Conservation (phyloP, 2,888 invertebrate species). For the Spatulosminthurus flaviceps region DNA sequence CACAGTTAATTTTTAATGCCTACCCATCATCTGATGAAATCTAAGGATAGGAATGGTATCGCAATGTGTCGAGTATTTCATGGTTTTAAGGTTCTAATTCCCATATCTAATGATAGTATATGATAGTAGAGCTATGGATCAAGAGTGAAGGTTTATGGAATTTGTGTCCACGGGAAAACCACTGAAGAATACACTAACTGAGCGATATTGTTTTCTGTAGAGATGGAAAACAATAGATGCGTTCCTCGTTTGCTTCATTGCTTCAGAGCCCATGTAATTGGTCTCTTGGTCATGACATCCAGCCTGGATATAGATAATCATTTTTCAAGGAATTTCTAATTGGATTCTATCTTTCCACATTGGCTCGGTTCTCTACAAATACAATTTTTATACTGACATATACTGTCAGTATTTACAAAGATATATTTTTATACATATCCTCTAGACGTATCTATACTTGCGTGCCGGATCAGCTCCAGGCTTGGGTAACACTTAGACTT, state of each 20-base stretch:
- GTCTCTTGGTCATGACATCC: slow-evolving; percentile 11
- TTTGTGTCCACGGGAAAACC: slow-evolving; percentile 13
- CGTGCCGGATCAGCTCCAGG: too few species aligned
- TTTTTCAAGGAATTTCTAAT: slow-evolving; percentile 18
- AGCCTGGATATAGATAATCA: slow-evolving; percentile 7
- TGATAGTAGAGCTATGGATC: not conserved
- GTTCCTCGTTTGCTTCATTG: slow-evolving; percentile 2
- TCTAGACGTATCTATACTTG: too few species aligned
- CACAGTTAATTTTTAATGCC: not conserved
- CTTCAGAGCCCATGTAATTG: not conserved
- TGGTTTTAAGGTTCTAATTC: not conserved
- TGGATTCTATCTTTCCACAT: not conserved
- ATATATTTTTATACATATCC: too few species aligned
- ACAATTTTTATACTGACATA: too few species aligned
- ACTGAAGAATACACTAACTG: not conserved
- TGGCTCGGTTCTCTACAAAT: not conserved
- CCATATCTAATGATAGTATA: not conserved
- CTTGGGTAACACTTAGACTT: not conserved
- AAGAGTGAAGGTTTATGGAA: not conserved
- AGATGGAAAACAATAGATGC: not conserved
- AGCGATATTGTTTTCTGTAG: not conserved
- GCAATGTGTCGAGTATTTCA: not conserved
- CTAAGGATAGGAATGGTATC: slow-evolving; percentile 14
- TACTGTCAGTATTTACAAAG: too few species aligned
- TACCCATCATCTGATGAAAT: not conserved